Evolutionary conservation across 2,797 vertebrate species (phyloP), one percentile per base, ranked within the genome.

Genomic region (Myioborus melanocephalus): DNA sequence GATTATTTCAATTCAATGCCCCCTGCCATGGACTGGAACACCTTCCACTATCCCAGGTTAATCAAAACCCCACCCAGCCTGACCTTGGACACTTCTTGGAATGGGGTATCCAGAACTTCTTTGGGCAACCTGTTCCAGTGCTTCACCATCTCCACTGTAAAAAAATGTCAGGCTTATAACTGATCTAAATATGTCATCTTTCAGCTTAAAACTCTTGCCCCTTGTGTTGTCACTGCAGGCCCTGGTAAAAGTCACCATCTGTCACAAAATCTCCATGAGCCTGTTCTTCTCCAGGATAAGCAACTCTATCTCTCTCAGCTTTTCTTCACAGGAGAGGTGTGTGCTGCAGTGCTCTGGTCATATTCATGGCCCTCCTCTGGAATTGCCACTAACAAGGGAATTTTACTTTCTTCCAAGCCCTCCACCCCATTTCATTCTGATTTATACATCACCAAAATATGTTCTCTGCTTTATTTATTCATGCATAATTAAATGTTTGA

Each of bases 1-100:
- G 6, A 56, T 20, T 7, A 39, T 14, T 7, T 37, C 4, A 2
- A 22, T 79, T 66, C 23, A 56, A 22, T 0, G 1, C 3, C 22
- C 14, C 61, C 17, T 56, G 41, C 28, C 28, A n/a, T 22, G 28
- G 16, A 44, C 27, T 37, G 50, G 41, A 28, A 46, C n/a, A 56
- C 28, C 14, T 66, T 56, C 41, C 41, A 56, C 18, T 66, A 14
- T 27, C 41, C 28, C 34, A 47, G 28, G 28, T 22, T 39, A 30
- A 19, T 56, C 52, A 66, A 56, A 47, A 47, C 23, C 34, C 34
- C 43, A 66, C 27, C 43, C 43, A 56, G 3, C 34, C 34, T 47
- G 18, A 14, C 28, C 28, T n/a, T 27, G 52, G 41, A 56, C 14
- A 16, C 18, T 47, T 56, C 28, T 1, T 1, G 34, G 34, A 22